Evolutionary conservation across 1,140 invertebrate species (phyloP), one percentile per base, ranked within the genome.

Genomic region (Drosophila funebris): DNA sequence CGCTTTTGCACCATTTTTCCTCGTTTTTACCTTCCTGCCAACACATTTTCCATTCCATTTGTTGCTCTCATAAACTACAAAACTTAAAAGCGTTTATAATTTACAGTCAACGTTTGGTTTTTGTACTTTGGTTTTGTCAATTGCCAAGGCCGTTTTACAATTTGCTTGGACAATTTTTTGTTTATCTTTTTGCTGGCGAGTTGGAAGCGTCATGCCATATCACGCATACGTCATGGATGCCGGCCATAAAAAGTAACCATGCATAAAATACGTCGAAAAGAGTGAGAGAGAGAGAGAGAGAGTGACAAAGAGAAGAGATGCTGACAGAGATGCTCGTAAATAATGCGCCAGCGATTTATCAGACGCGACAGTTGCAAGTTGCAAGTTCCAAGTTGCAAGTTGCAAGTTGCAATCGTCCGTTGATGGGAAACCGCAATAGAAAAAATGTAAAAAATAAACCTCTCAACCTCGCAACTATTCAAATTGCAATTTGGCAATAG

Each of bases 191-290:
- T 8, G 50, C 48, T 14, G 24, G 43, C 14, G 31, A 22, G 6
- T 24, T 39, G 48, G 52, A 29, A 36, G 57, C 39, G 68, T 43
- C 66, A 66, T 70, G 54, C 33, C 63, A 66, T 76, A 83, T 84
- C 76, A 62, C 80, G 76, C 63, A 84, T 83, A 79, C 80, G 80
- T 83, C 76, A 83, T 76, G 73, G 62, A 33, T 76, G 62, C 58
- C 79, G 58, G 43, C 54, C 68, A 84, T 79, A 76, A 84, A 83
- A 84, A 78, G 66, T 78, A 68, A 68, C 71, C 66, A 83, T 50
- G 71, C 73, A 73, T 79, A 56, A 74, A 62, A 66, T 31, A 54
- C 52, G 48, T 66, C 44, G 33, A 44, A 56, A 41, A 33, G 9
- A 57, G 29, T 61, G 36, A 48, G 24, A 44, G 41, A 4, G 18